Evolutionary conservation across 2,113 vertebrate species (phyloP), one percentile per base, ranked within the genome.

Genomic region (Phycodurus eques): DNA sequence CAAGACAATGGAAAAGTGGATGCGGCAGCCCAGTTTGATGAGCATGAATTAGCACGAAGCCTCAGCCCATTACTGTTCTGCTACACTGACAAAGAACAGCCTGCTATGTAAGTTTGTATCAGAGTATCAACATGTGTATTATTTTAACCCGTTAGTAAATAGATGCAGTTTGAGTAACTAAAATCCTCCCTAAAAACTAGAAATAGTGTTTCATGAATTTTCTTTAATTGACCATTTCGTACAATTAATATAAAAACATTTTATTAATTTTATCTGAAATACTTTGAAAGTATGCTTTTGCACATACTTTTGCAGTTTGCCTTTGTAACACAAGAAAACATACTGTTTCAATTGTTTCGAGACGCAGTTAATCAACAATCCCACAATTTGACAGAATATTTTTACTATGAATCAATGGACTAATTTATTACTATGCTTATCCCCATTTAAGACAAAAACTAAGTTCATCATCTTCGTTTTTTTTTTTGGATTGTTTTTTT

Each of bases 21-120:
- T 62, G 96, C 95, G 0, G 95, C 96, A 0, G 98, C 95, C 7
- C 98, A 99, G 90, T 98, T 97, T 89, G 97, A 99, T 75, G 98
- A 99, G 76, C 98, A 99, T 0, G 98, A 99, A 81, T 85, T 99
- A 76, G 98, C 98, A 27, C 85, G 98, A 54, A 99, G 98, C 79
- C 94, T 99, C 78, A 98, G 97, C 75, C 97, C 98, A 0, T 90
- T 99, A 10, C 92, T 99, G 0, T 99, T 99, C 90, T 98, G 96
- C 84, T 98, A 98, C 1, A 94, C 95, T 7, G 97, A 99, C 88
- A 99, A 98, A 90, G 98, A 99, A 67, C 96, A 98, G 87, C 96
- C 97, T 20, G 95, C 92, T 67, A 92, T 99, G 98, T 98, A 89
- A 93, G 95, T 94, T 53, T 60, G 15, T 62, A n/a, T 31, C 66